Evolutionary conservation across 1,140 invertebrate genomes (phyloP).

Genomic region (Polypedilum pembai): DNA sequence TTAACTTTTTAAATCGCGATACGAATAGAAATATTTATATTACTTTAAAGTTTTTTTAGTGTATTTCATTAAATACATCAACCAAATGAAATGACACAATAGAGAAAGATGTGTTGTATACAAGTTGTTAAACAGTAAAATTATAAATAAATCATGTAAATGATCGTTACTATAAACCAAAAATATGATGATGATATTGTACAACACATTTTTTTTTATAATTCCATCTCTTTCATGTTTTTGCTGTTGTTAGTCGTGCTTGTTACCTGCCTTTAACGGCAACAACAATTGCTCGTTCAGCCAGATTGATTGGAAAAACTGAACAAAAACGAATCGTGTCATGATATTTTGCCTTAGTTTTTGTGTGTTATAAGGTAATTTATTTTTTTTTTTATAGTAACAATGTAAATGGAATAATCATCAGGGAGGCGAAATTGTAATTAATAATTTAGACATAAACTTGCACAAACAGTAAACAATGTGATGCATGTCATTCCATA

Average conservation of each 20-base stretch:
- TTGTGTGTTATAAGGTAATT: background rate
- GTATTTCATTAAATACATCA: no score
- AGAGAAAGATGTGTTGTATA: background rate
- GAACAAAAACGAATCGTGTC: slow-evolving; percentile 2
- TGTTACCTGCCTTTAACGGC: background rate
- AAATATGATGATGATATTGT: slow-evolving; percentile 14
- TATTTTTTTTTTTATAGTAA: background rate
- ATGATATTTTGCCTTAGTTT: background rate
- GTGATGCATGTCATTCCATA: background rate
- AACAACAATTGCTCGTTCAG: slow-evolving; percentile 14
- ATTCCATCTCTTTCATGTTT: background rate
- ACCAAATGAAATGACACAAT: no score
- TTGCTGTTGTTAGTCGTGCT: background rate
- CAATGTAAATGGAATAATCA: background rate
- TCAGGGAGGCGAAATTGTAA: background rate
- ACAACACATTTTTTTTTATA: background rate
- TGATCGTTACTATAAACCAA: slow-evolving; percentile 23
- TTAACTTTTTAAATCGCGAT: no score
- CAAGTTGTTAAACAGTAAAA: slow-evolving; percentile 25
- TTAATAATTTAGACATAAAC: slow-evolving; percentile 23
- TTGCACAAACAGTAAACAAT: no score
- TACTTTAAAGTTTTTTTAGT: no score
- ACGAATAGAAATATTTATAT: no score
- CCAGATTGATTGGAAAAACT: background rate
- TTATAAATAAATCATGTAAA: slow-evolving; percentile 20